Base-by-base conservation (phyloP, 1,140 invertebrate genomes). In the Halictus rubicundus region DNA sequence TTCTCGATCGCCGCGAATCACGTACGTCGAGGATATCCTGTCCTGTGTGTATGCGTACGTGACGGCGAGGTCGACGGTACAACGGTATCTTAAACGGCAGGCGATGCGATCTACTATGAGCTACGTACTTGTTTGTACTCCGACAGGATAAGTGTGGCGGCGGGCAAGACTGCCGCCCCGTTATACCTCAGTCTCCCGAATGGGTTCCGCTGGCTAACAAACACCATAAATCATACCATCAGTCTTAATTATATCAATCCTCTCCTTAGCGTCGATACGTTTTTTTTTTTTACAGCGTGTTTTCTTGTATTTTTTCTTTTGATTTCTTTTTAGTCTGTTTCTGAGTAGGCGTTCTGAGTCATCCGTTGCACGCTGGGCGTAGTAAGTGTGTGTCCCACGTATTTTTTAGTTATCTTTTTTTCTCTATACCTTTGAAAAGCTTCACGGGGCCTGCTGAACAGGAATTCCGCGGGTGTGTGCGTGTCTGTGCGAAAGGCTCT, bases 121-220 rank as follows among this genome's bases (percentile, higher is more conserved):
- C 93, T 94, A 94, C 94, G 93, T 95, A 95, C 94, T 95, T 94
- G 94, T 94, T 94, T 94, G 91, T 94, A 94, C 93, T 94, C 93
- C 94, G 92, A 94, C 94, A 94, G 94, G 93, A 93, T 92, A 90
- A 92, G 92, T 92, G 90, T 92, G 91, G 91, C 90, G 92, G 91
- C 91, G 89, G 90, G 87, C 91, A 91, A 91, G 90, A 92, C 91
- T 92, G 91, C 92, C 92, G 90, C 91, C 90, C 90, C 90, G 90
- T 93, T 93, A 93, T 92, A 93, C 92, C 92, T 93, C 92, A 94
- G 95, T 95, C 94, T 95, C 95, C 95, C 94, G 94, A 94, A 95
- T 95, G 93, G 94, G 94, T 95, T 95, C 95, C 93, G 95, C 94
- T 94, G 95, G 95, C 95, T 95, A 95, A 94, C 93, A 94, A 95